These are phyloP conservation scores for Mantis religiosa DNA, from an alignment of 2,888 invertebrate genomes.

Conservation along the genomic window DNA sequence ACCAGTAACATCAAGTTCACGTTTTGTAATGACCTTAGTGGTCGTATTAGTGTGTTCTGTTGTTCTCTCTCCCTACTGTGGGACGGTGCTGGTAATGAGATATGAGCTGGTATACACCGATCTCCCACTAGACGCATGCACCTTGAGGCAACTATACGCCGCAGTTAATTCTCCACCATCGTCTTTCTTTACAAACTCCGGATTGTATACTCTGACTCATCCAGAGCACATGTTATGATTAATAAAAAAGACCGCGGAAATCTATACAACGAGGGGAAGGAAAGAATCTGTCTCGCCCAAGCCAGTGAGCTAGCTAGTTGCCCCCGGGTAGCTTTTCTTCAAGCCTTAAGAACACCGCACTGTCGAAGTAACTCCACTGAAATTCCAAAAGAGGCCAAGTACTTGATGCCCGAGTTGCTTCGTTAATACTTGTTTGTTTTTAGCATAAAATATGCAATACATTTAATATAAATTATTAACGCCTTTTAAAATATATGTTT, in stretches of 20 bases:
- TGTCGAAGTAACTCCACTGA: not conserved
- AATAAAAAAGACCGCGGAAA: not conserved
- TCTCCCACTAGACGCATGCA: not conserved
- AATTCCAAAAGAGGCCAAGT: not conserved
- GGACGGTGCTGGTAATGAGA: not conserved
- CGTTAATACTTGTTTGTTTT: too few relatives aligned
- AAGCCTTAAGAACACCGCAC: not conserved
- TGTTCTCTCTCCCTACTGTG: not conserved
- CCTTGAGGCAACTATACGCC: not conserved
- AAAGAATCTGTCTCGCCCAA: not conserved
- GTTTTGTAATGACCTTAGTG: not conserved
- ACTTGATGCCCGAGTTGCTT: too few relatives aligned
- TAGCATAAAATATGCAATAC: too few relatives aligned
- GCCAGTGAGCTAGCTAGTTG: not conserved
- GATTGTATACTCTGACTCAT: not conserved
- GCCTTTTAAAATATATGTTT: too few relatives aligned
- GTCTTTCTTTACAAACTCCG: not conserved
- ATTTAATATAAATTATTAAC: too few relatives aligned
- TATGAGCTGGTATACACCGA: not conserved
- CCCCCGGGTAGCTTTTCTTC: not conserved
- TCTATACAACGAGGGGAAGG: not conserved
- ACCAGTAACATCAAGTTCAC: too few relatives aligned
- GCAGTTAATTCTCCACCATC: not conserved
- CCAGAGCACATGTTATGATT: not conserved
- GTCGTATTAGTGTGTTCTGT: not conserved